Base-by-base conservation (phyloP, 2,113 vertebrate genomes). In the Athene cunicularia region DNA sequence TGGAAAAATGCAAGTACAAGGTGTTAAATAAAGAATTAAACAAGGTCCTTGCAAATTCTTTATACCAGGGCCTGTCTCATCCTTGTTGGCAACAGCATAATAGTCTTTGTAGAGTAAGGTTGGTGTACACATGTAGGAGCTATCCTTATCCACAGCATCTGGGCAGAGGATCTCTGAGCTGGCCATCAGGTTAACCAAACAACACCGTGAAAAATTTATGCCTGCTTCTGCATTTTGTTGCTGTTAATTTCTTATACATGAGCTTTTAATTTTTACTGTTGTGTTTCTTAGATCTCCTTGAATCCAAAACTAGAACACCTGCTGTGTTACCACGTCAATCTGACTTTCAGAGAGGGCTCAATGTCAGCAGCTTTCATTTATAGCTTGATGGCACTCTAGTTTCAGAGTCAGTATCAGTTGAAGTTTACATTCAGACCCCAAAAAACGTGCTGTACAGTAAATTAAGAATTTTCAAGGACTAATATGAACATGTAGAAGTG, bases 301-400 rank as follows among this genome's bases (percentile, higher is more conserved):
- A 70, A 56, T 72, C 35, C 67, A 85, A 71, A 93, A 47, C 8
- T 6, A 85, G 73, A 91, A 41, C 66, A 75, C 80, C 79, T 84
- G 63, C 87, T 88, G 80, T 85, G 63, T 90, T 91, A 56, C 63
- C 77, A 45, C 92, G 91, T n/a, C 93, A 97, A 76, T 94, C 64
- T 59, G 90, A 93, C 60, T 85, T 93, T 66, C 64, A 94, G 60
- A 77, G 32, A 71, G 30, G 30, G 39, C 43, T 71, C 60, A 87
- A 68, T 75, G 50, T 87, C 80, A 93, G 27, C 52, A 77, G n/a
- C 72, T 94, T 96, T 96, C 77, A 67, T 93, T 93, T 88, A 70
- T 60, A 96, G 37, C 55, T 43, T 87, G 41, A 80, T 77, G 64
- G 35, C 64, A 75, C 22, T 91, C 30, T 50, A 32, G 39, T 77